Base-by-base conservation (phyloP, 2,113 vertebrate genomes). In the Fukomys damarensis region DNA sequence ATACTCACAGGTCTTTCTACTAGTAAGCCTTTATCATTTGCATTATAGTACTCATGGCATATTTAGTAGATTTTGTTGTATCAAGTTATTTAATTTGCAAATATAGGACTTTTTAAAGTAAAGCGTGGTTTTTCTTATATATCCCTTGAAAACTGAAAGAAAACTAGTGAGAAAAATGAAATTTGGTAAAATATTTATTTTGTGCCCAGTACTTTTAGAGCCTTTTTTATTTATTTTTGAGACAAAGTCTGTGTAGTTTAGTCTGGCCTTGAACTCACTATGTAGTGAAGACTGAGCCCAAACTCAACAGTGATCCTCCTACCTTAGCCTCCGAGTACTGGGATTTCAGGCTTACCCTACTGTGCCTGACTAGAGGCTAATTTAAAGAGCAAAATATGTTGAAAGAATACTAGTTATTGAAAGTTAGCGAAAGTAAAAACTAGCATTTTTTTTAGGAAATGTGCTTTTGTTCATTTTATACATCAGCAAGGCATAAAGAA, bases 371-470 rank as follows among this genome's bases (percentile, higher is more conserved):
- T 26, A 26, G 68, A 96, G 70, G 43, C 59, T 88, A 43, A 68
- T 94, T 87, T 83, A 88, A 61, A 94, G 28, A 88, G 22, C 52
- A 91, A 46, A 79, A 43, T 94, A 4, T 86, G 38, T 83, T 92
- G 9, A 54, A 54, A 54, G n/a, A 84, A 9, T 87, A 74, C 2
- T 87, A 59, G 76, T 32, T 54, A 63, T 81, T 63, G 11, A 56
- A 66, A 81, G 61, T 80, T 80, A 77, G n/a, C 77, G 38, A 76
- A 82, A 86, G 26, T 85, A 79, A 46, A 89, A 49, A 84, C 77
- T 72, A 94, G 59, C n/a, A 52, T 93, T 65, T 86, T 86, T 91
- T 76, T 35, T 49, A 89, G 22, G 43, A 56, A 85, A 80, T 30
- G 59, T 81, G 54, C 24, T 70, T 92, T 80, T 89, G 61, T 85